Evolutionary conservation across 2,888 invertebrate genomes (phyloP), one percentile per base, ranked within the genome.

Genomic region (Caenorhabditis sp.): DNA sequence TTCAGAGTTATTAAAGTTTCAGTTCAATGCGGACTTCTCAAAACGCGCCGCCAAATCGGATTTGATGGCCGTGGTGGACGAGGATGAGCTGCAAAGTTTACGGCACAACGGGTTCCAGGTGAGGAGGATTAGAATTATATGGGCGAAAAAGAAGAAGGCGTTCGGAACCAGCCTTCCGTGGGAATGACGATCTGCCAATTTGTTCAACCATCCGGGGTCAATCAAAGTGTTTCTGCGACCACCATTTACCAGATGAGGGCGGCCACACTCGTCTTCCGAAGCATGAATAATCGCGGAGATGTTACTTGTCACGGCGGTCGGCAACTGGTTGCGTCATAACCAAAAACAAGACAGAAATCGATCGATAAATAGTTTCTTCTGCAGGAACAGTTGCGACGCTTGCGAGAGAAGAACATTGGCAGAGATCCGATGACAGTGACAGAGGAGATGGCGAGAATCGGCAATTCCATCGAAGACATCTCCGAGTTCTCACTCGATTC

Each of bases 71-170:
- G 35, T 59, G 32, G 68, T 68, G 20, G 68, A 37, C 52, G 68
- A 68, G 52, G 68, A 68, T 58, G 68, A 68, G 59, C 68, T 68
- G 50, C 59, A 68, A 59, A 68, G 52, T 68, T 68, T 68, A 68
- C 68, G 68, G 22, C 68, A 52, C 37, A 68, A 58, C 52, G 68
- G 68, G 52, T 68, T 68, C 20, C 48, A 68, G 50, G 68, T 68
- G 48, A 58, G 9, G 5, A 45, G 7, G 32, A 13, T 24, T 50
- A 15, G 30, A 32, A 50, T 50, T 30, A 30, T 2, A n/a, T 20
- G 5, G 30, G n/a, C n/a, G n/a, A n/a, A 26, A 52, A 52, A n/a
- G 32, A 30, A 52, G 22, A 17, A 45, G 20, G 35, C 6, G 2
- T 3, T 13, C 13, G 35, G 35, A 35, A 35, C 35, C 35, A 35